A percentile compares a stretch with the other conserved stretches of the same genome.
Evolutionary conservation across 1,140 invertebrate species (phyloP).

Genomic region (Stratiolaelaps scimitus): DNA sequence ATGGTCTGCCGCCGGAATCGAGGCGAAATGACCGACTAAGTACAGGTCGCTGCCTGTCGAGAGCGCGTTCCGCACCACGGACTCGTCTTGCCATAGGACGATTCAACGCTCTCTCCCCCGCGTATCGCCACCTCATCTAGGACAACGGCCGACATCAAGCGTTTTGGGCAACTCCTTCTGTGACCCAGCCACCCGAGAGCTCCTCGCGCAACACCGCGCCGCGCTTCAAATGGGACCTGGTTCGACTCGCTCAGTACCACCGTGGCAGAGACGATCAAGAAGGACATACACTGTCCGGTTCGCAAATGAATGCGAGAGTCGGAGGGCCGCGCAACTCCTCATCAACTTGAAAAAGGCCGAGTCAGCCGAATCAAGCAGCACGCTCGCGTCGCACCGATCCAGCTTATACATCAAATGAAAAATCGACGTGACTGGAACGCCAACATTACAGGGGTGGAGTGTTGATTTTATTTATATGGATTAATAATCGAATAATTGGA

Average conservation of each 20-base stretch:
- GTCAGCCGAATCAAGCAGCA: no score
- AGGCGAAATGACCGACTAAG: not conserved
- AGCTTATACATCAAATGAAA: no score
- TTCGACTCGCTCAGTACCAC: not conserved
- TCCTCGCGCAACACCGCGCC: not conserved
- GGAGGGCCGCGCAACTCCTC: not conserved
- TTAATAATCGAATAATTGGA: no score
- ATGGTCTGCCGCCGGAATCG: not conserved
- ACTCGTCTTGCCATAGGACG: constrained; percentile 3
- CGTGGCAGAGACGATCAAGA: not conserved
- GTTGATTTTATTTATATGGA: no score
- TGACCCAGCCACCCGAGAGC: not conserved
- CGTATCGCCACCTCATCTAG: not conserved
- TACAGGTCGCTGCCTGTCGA: not conserved
- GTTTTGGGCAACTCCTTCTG: not conserved
- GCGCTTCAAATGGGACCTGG: not conserved
- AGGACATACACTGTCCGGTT: not conserved
- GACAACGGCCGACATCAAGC: constrained; percentile 5
- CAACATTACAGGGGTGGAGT: no score
- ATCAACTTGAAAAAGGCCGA: not conserved
- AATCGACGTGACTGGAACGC: no score
- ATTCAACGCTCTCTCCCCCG: not conserved
- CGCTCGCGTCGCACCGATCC: no score
- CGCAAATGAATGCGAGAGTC: not conserved
- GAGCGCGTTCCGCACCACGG: not conserved